A percentile compares a stretch with the other conserved stretches of the same genome.
These are phyloP conservation scores for Notodonta ziczac DNA, from an alignment of 2,888 invertebrate genomes.

Conservation along the genomic window DNA sequence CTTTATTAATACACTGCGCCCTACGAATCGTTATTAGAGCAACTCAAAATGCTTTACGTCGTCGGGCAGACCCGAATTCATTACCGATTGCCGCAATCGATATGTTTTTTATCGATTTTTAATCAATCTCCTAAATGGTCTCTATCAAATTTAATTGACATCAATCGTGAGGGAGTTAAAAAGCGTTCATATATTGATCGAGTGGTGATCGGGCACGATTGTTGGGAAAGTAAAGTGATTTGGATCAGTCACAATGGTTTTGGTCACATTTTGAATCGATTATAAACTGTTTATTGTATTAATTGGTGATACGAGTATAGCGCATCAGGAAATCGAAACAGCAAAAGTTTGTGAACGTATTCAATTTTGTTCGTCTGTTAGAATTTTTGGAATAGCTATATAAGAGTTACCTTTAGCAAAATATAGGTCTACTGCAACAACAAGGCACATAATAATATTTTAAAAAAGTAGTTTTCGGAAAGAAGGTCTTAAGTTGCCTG, in stretches of 20 bases:
- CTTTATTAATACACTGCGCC: slow-evolving; percentile 44
- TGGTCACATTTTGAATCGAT: slow-evolving; percentile 33
- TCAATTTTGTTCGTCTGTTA: no score
- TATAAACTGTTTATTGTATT: not conserved
- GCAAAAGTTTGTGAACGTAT: no score
- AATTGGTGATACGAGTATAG: no score
- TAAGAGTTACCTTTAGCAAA: no score
- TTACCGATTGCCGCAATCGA: slow-evolving; percentile 56
- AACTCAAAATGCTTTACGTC: slow-evolving; percentile 56
- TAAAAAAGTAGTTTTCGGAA: no score
- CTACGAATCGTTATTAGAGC: slow-evolving; percentile 48
- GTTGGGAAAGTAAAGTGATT: slow-evolving; percentile 45
- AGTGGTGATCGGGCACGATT: slow-evolving; percentile 30
- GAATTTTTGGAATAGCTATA: no score
- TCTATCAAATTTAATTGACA: slow-evolving; percentile 78
- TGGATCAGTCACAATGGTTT: slow-evolving; percentile 37
- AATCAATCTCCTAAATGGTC: slow-evolving; percentile 73
- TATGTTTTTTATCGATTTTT: slow-evolving; percentile 65
- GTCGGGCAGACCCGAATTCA: slow-evolving; percentile 49
- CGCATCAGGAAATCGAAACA: no score
- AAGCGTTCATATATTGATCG: slow-evolving; percentile 52
- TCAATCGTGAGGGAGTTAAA: slow-evolving; percentile 63
- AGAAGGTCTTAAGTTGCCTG: no score
- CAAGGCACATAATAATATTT: no score
- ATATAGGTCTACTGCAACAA: no score